These are phyloP conservation scores for Zosterops borbonicus DNA, from an alignment of 2,113 vertebrate species.

Conservation along the genomic window DNA sequence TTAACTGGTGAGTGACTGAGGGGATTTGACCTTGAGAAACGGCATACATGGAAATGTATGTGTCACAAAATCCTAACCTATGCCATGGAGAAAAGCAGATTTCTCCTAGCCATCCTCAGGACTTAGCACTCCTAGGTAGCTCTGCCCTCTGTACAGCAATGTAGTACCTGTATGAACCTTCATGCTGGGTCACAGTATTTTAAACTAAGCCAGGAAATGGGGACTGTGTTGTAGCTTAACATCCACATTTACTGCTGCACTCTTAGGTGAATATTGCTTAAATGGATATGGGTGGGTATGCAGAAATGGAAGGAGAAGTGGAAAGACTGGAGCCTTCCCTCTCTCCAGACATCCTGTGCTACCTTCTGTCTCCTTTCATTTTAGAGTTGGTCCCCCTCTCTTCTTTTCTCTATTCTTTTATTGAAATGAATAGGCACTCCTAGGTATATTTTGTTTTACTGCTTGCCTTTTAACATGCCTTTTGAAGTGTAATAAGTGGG, in stretches of 20 bases:
- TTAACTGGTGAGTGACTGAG: slow-evolving; percentile 11
- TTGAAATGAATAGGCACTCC: not conserved
- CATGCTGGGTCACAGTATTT: not conserved
- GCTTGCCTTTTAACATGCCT: not conserved
- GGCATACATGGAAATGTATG: not conserved
- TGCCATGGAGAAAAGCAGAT: not conserved
- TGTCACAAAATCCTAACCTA: not conserved
- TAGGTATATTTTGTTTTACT: not conserved
- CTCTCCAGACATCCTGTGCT: not conserved
- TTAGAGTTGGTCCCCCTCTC: not conserved
- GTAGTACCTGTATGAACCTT: not conserved
- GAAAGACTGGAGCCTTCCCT: not conserved
- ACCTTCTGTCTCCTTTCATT: not conserved
- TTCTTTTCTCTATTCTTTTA: not conserved
- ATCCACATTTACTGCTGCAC: not conserved
- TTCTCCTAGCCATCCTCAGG: not conserved
- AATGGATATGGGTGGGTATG: not conserved
- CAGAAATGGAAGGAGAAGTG: not conserved
- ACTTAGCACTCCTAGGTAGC: not conserved
- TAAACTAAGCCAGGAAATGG: not conserved
- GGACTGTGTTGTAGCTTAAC: not conserved
- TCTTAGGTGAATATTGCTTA: not conserved
- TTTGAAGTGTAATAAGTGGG: not conserved
- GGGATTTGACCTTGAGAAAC: slow-evolving; percentile 40
- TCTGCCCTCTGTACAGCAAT: not conserved